Evolutionary conservation across 2,797 vertebrate genomes (phyloP).

Genomic region (Carcharodon carcharias): DNA sequence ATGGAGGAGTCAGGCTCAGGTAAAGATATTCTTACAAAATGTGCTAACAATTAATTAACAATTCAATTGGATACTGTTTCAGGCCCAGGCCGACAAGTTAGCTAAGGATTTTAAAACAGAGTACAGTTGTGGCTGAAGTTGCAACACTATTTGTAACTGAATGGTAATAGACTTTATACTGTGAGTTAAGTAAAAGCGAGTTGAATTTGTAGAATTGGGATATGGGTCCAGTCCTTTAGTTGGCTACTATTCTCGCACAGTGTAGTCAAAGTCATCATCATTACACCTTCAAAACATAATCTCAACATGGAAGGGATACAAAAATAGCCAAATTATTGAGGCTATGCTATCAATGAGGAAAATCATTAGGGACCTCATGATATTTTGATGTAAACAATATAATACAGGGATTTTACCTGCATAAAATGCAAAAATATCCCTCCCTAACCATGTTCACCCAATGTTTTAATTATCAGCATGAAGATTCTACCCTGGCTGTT

Average conservation of each 20-base stretch:
- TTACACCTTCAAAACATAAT: not conserved
- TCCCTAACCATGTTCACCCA: not conserved
- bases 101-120: not conserved
- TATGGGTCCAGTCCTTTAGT: not conserved
- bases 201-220: not conserved
- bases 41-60: not conserved
- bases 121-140: not conserved
- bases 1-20: not conserved
- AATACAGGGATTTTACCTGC: not conserved
- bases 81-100: not conserved
- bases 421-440: not conserved
- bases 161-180: not conserved
- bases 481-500: not conserved
- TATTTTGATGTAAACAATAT: not conserved
- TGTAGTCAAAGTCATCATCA: not conserved
- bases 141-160: not conserved
- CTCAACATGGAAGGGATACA: not conserved
- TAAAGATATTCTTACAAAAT: not conserved
- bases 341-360: not conserved
- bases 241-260: not conserved
- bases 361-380: not conserved
- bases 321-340: not conserved
- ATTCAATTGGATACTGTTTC: not conserved
- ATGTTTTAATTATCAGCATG: not conserved
- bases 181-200: not conserved